phyloP scores from a whole-genome alignment of 2,113 vertebrate species.

The Oxyruncus cristatus region DNA sequence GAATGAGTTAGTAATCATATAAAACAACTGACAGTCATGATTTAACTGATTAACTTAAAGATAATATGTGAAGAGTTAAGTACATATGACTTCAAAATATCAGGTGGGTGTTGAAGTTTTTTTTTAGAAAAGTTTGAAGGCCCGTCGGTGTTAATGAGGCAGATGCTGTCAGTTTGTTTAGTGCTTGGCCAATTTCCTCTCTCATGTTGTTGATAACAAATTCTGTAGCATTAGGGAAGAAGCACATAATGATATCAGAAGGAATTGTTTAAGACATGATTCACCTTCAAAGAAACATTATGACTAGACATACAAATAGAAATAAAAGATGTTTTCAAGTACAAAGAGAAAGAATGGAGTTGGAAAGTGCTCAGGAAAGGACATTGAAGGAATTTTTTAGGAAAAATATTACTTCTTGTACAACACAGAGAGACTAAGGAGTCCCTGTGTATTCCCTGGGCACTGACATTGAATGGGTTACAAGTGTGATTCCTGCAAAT shows the following conservation, averaged over 20 bases:
- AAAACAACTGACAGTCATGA: background rate
- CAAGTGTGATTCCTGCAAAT: background rate
- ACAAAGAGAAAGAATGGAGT: background rate
- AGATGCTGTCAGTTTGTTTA: background rate
- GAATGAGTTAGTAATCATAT: background rate
- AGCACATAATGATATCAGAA: background rate
- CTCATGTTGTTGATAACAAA: background rate
- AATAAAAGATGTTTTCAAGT: background rate
- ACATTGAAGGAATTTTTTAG: background rate
- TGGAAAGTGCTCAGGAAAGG: background rate
- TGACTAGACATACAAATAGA: background rate
- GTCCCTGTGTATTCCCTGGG: background rate
- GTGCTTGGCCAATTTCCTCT: background rate
- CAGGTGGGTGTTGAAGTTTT: background rate
- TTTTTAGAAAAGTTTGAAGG: background rate
- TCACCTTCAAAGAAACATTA: background rate
- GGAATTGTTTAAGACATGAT: background rate
- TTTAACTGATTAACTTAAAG: background rate
- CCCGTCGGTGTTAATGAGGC: background rate
- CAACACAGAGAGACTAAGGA: background rate
- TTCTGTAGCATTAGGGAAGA: background rate
- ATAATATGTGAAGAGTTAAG: background rate
- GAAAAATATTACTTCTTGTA: background rate
- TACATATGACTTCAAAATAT: background rate
- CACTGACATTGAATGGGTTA: background rate